Evolutionary conservation across 30 jellyfish, hydroid and myxozoan genomes (phyloP), one percentile per base, ranked within the genome.

Genomic region (Pelagia noctiluca): DNA sequence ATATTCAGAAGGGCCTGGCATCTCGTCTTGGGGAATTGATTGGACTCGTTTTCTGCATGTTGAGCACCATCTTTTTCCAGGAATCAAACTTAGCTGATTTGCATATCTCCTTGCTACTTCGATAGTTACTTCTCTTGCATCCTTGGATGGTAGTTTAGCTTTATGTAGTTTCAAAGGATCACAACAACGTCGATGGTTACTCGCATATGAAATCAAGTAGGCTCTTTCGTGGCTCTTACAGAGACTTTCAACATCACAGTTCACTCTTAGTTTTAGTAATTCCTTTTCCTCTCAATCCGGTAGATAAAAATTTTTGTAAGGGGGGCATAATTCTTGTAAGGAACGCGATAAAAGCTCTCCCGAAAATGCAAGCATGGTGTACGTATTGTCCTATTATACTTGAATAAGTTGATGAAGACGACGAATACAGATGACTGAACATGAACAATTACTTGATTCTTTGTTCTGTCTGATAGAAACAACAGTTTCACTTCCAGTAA

Each of bases 11-110:
- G n/a, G n/a, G n/a, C n/a, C n/a, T n/a, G n/a, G n/a, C n/a, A n/a
- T n/a, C n/a, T n/a, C n/a, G n/a, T n/a, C n/a, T n/a, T n/a, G n/a
- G n/a, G n/a, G n/a, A 57, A 23, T 7, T 8, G 13, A 23, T 8
- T 57, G 72, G 7, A 57, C 28, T 23, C 28, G 18, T 57, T 57
- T 57, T 57, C 72, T 57, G 24, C 72, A 57, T 8, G 72, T 8
- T 12, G 13, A 57, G 24, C 72, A 57, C 72, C 72, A 57, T 23
- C 28, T 57, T 23, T 57, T 57, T 23, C 72, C 28, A 31, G 72
- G 72, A 23, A 57, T 57, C 72, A 57, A 57, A 23, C 11, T 8
- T 13, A 57, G 28, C 28, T 11, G n/a, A n/a, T n/a, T 23, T 57
- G 13, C 11, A 31, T 57, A 57, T 23, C 28, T 57, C 5, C 24